Conservation (phyloP, 2,888 invertebrate genomes). For the Oligia fasciuncula region DNA sequence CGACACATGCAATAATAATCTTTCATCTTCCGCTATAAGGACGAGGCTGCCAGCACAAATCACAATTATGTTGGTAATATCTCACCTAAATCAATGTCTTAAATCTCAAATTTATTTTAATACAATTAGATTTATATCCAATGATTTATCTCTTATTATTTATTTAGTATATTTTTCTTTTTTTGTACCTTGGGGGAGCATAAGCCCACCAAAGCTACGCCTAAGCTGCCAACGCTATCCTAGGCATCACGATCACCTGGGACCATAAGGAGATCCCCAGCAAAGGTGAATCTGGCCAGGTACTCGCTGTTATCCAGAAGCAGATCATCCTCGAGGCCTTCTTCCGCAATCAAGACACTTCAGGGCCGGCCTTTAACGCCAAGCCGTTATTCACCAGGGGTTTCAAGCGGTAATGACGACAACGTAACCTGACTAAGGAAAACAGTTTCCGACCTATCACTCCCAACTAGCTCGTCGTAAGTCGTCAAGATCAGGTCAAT, state of each 20-base stretch:
- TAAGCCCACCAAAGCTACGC: not conserved
- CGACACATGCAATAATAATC: constrained; percentile 15
- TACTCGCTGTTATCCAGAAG: not conserved
- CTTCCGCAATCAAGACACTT: not conserved
- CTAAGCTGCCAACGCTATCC: not conserved
- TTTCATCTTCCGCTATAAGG: constrained; percentile 19
- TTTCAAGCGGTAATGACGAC: too few relatives aligned
- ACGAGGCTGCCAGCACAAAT: constrained; percentile 16
- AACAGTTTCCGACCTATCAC: too few relatives aligned
- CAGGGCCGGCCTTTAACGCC: not conserved
- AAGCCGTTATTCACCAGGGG: not conserved
- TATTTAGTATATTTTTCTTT: too few relatives aligned
- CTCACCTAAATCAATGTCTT: not conserved
- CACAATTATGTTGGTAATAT: constrained; percentile 35
- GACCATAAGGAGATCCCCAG: too few relatives aligned
- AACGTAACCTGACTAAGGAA: too few relatives aligned
- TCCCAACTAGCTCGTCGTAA: too few relatives aligned
- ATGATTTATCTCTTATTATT: too few relatives aligned
- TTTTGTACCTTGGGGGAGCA: not conserved
- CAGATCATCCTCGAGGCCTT: not conserved
- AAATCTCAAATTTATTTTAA: not conserved
- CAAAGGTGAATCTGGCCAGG: too few relatives aligned
- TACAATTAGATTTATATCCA: not conserved
- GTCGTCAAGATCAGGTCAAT: too few relatives aligned
- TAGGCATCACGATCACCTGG: not conserved